A percentile compares a stretch with the other conserved stretches of the same genome.
Conservation (phyloP, 2,797 vertebrate species). For the Phrynocephalus forsythii region DNA sequence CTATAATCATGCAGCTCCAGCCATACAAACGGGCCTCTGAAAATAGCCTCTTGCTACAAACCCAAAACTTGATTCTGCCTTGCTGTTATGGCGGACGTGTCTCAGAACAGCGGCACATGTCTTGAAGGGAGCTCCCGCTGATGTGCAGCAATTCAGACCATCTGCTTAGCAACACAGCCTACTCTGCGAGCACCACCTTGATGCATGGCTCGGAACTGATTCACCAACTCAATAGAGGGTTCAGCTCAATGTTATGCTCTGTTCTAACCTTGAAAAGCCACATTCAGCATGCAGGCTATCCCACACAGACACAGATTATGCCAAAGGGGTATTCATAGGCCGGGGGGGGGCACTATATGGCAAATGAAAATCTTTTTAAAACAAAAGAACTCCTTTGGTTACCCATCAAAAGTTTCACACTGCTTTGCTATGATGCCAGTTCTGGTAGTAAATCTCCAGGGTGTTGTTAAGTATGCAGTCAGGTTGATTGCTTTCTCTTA, state of each 20-base stretch:
- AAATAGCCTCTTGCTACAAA: slow-evolving; percentile 13
- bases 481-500: neutral
- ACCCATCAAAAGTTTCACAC: neutral
- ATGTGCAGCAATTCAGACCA: slow-evolving; percentile 21
- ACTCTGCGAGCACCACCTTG: neutral
- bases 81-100: accelerated
- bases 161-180: slow-evolving; percentile 31
- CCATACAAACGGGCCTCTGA: neutral
- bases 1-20: neutral
- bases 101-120: slow-evolving; percentile 15
- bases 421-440: neutral
- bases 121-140: slow-evolving; percentile 14
- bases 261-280: neutral
- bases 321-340: neutral
- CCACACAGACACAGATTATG: neutral
- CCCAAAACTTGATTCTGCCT: slow-evolving; percentile 7
- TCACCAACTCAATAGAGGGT: slow-evolving; percentile 16
- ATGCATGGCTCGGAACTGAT: neutral
- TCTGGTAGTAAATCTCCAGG: neutral
- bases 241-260: slow-evolving; percentile 22
- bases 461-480: neutral
- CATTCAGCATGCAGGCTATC: neutral
- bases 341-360: too few relatives aligned
- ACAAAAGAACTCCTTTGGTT: neutral
- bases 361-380: neutral